Evolutionary conservation across 1,140 invertebrate genomes (phyloP).

Genomic region (Sycophila sp.): DNA sequence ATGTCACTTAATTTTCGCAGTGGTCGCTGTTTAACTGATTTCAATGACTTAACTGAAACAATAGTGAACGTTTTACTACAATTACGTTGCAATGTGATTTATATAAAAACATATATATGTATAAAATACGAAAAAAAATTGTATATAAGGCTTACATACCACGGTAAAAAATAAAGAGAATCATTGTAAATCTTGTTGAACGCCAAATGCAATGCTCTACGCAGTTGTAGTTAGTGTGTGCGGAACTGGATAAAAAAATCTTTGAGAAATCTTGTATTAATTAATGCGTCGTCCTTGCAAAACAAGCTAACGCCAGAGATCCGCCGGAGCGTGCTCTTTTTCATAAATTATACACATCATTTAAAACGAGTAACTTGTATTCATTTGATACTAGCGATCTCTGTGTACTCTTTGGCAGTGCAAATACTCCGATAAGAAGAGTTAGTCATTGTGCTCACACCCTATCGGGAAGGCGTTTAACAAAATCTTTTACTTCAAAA

Average conservation of each 20-base stretch:
- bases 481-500: no score
- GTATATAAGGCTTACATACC: slow-evolving; percentile 44
- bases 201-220: slow-evolving; percentile 43
- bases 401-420: slow-evolving; percentile 1
- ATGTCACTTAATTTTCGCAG: slow-evolving; percentile 33
- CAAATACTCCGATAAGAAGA: background rate
- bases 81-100: slow-evolving; percentile 40
- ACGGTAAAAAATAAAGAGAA: slow-evolving; percentile 35
- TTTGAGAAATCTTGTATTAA: slow-evolving; percentile 3
- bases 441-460: slow-evolving; percentile 5
- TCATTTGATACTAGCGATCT: background rate
- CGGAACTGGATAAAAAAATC: slow-evolving; percentile 1
- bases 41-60: slow-evolving; percentile 27
- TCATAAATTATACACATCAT: background rate
- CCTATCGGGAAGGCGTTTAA: background rate
- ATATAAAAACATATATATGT: slow-evolving; percentile 41
- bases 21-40: slow-evolving; percentile 29
- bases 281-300: slow-evolving; percentile 3
- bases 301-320: background rate
- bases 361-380: background rate
- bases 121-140: slow-evolving; percentile 31
- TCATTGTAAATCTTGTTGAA: slow-evolving; percentile 53
- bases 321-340: background rate
- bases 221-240: slow-evolving; percentile 43
- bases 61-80: slow-evolving; percentile 30